Evolutionary conservation across 2,797 vertebrate species (phyloP).

Genomic region (Hyperoplus lanceolatus): DNA sequence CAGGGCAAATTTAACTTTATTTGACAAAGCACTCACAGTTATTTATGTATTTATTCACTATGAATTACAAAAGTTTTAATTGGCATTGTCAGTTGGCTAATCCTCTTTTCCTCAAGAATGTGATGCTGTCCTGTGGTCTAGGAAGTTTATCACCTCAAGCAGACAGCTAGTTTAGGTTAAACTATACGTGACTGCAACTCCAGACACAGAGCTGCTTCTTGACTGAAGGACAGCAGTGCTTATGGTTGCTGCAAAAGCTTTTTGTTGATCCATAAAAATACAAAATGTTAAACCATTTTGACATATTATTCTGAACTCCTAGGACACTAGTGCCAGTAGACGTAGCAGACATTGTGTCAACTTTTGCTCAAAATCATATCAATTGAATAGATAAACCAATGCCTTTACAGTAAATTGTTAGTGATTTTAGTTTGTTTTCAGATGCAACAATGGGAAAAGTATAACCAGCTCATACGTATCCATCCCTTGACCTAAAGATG

Average conservation of each 20-base stretch:
- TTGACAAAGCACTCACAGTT: neutral
- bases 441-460: neutral
- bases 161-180: slow-evolving; percentile 17
- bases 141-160: neutral
- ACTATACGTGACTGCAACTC: neutral
- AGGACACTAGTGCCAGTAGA: neutral
- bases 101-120: slow-evolving; percentile 10
- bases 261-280: neutral
- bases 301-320: neutral
- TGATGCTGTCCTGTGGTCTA: neutral
- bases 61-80: neutral
- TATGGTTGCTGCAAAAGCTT: neutral
- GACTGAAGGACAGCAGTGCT: neutral
- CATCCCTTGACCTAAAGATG: neutral
- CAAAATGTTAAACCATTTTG: neutral
- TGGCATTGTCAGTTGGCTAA: neutral
- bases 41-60: too few species aligned
- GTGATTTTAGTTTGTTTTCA: neutral
- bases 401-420: neutral
- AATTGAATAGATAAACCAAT: neutral
- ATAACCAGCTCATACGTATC: neutral
- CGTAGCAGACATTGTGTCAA: neutral
- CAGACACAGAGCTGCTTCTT: slow-evolving; percentile 7
- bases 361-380: neutral
- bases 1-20: neutral